These are phyloP conservation scores for Odontophorus gujanensis DNA, from an alignment of 2,113 vertebrate species.

Conservation along the genomic window DNA sequence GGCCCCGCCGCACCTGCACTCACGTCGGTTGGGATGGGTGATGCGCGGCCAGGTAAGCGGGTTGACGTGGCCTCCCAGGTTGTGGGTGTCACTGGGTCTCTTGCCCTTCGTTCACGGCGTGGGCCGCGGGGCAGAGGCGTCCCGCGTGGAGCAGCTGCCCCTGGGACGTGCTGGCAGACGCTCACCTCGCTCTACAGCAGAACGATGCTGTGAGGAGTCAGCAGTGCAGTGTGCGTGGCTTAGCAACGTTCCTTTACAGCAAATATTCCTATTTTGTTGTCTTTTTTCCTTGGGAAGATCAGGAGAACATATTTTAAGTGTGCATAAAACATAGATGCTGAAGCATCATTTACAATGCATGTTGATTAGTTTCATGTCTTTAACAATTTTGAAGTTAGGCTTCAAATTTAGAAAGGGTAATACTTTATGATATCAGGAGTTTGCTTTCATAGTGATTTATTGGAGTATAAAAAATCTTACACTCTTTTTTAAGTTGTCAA, in stretches of 20 bases:
- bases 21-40: not conserved
- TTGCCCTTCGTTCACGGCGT: too few species aligned
- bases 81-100: too few species aligned
- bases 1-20: too few species aligned
- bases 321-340: too few species aligned
- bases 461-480: not conserved
- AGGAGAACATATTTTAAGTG: too few species aligned
- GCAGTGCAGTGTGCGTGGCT: not conserved
- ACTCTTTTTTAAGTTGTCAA: rapidly evolving
- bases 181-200: not conserved
- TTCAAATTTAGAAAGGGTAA: not conserved
- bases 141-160: not conserved
- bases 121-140: too few species aligned
- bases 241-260: not conserved
- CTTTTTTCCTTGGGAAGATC: not conserved
- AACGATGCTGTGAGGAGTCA: too few species aligned
- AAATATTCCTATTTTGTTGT: not conserved
- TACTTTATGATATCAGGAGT: not conserved
- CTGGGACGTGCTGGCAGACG: not conserved
- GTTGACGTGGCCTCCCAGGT: not conserved
- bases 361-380: not conserved
- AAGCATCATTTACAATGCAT: too few species aligned
- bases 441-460: not conserved
- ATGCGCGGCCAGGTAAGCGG: not conserved
- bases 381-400: not conserved